Evolutionary conservation across 1,140 invertebrate species (phyloP), one percentile per base, ranked within the genome.

Genomic region (Drosophila virilis): DNA sequence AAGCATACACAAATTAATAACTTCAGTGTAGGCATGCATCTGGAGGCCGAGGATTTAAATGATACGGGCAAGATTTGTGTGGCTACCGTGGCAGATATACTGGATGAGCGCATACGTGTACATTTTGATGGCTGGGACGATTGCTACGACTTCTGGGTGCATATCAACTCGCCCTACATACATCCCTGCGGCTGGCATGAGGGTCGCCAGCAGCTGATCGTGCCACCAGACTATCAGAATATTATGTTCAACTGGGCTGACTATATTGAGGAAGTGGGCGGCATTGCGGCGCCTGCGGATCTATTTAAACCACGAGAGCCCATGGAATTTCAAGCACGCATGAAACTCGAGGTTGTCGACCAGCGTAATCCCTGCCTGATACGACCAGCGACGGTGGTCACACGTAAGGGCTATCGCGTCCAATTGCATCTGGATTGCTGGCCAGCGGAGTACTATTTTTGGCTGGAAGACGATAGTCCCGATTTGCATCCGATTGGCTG

Each of bases 121-220:
- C 98, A 98, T 92, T 99, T 99, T 93, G 98, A 99, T 94, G 97
- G 97, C 77, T 99, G 98, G 97, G 96, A 97, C 86, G 96, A 97
- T 86, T 95, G 96, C 75, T 99, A 98, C 92, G 98, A 99, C 93
- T 98, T 97, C 32, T 99, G 98, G 98, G 95, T 97, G 50, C 96
- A 98, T 86, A 95, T 96, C 0, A 95, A 95, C 38, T 98, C 97
- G 0, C 97, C 97, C 0, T 97, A 97, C 88, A 98, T 99, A 60
- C 97, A 98, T 94, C 97, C 97, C 6, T 95, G 98, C 10, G 97
- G 97, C 54, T 98, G 97, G 97, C 98, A 97, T 90, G 94, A 96
- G 79, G 95, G 97, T 51, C 96, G 97, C 89, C 96, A 95, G 6
- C 94, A 96, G 66, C 93, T 94, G 55, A 93, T 99, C 6, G 97